These are phyloP conservation scores for Siniperca scherzeri DNA, from an alignment of 2,797 vertebrate species.

Conservation along the genomic window DNA sequence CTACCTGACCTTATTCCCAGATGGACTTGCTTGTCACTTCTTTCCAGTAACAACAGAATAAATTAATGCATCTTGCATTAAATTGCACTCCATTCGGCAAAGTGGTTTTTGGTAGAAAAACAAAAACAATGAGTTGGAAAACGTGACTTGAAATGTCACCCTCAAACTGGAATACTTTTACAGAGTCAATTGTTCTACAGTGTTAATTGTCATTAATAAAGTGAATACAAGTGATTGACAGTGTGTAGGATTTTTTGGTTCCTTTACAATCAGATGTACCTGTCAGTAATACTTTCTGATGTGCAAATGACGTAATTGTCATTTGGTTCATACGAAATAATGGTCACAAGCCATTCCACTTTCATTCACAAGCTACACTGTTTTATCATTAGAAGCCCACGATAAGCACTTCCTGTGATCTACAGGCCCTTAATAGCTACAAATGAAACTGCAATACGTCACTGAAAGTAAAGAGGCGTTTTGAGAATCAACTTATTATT, in stretches of 20 bases:
- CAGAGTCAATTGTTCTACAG: neutral
- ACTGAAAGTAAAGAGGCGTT: constrained; percentile 7
- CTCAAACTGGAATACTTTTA: neutral
- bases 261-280: neutral
- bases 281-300: neutral
- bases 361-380: neutral
- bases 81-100: neutral
- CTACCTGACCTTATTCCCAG: neutral
- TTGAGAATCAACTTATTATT: constrained; percentile 35
- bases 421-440: neutral
- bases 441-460: constrained; percentile 2
- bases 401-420: constrained; percentile 28
- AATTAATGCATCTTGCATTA: neutral
- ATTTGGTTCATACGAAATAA: neutral
- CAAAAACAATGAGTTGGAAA: neutral
- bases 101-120: neutral
- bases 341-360: neutral
- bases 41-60: neutral
- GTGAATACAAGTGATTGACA: neutral
- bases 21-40: neutral
- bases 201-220: neutral
- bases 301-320: neutral
- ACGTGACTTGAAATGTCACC: neutral
- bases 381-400: neutral
- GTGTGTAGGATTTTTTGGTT: neutral